Evolutionary conservation across 1,140 invertebrate genomes (phyloP).

Genomic region (Bombus terrestris): DNA sequence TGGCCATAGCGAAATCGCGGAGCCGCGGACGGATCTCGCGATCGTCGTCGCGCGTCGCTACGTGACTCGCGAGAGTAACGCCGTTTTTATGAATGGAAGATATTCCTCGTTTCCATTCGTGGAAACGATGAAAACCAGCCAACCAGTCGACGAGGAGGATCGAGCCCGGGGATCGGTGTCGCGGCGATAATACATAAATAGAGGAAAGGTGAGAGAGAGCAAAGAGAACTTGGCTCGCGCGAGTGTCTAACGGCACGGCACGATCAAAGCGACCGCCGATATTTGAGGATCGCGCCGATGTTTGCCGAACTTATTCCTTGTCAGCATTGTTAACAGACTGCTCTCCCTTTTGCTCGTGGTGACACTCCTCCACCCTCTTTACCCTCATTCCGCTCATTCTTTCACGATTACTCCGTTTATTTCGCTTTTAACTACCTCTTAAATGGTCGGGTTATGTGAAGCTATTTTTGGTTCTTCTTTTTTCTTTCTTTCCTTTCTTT

Average conservation of each 20-base stretch:
- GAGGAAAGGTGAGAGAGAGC: conserved; percentile 70
- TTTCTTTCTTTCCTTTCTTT: too few relatives aligned
- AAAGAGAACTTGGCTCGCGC: conserved; percentile 58
- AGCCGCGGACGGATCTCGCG: conserved; percentile 13
- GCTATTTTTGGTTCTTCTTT: background rate
- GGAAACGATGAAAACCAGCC: conserved; percentile 41
- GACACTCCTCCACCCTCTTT: background rate
- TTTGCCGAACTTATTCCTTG: conserved; percentile 81
- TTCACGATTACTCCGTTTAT: conserved; percentile 39
- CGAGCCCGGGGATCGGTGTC: conserved; percentile 42
- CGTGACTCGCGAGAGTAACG: conserved; percentile 48
- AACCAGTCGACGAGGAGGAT: background rate
- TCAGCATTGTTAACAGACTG: conserved; percentile 80
- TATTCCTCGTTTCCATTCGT: conserved; percentile 9
- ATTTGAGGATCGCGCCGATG: conserved; percentile 81
- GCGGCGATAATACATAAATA: conserved; percentile 71
- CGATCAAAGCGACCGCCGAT: conserved; percentile 79
- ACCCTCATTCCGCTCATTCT: background rate
- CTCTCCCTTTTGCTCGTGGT: background rate
- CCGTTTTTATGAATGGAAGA: conserved; percentile 69
- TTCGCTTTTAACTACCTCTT: conserved; percentile 14
- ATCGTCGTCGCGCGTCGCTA: conserved; percentile 22
- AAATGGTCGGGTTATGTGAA: background rate
- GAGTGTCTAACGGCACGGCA: conserved; percentile 72
- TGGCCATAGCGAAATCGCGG: conserved; percentile 41